phyloP scores from a whole-genome alignment of 2,113 vertebrate species.

The Probosciger aterrimus region DNA sequence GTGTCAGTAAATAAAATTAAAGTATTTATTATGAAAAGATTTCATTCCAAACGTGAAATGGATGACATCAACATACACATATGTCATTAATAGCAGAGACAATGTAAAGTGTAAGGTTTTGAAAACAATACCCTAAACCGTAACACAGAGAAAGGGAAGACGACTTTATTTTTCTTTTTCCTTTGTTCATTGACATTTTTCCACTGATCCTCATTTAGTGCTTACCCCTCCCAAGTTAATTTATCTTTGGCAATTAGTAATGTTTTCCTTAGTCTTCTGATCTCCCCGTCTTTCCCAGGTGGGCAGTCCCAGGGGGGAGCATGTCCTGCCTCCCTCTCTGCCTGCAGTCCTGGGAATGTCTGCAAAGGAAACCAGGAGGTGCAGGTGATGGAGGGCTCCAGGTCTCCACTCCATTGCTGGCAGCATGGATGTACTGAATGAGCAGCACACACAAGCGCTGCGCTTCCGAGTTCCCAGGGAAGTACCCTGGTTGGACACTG shows the following conservation, averaged over 20 bases:
- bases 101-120: background rate
- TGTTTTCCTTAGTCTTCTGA: background rate
- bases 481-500: background rate
- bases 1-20: background rate
- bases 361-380: background rate
- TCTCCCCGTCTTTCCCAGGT: background rate
- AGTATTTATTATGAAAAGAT: background rate
- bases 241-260: background rate
- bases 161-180: background rate
- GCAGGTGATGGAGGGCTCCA: background rate
- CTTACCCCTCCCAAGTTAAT: background rate
- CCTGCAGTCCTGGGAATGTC: background rate
- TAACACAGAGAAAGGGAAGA: background rate
- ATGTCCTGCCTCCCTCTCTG: background rate
- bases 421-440: accelerated
- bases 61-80: background rate
- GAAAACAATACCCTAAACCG: background rate
- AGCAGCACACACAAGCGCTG: background rate
- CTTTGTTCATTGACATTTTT: background rate
- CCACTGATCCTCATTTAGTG: background rate
- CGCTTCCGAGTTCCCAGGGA: accelerated
- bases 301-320: background rate
- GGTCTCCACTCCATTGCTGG: accelerated
- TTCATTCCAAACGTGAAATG: background rate
- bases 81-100: background rate